These are phyloP conservation scores for Myoxocephalus aenaeus DNA, from an alignment of 2,797 vertebrate species.

Conservation along the genomic window DNA sequence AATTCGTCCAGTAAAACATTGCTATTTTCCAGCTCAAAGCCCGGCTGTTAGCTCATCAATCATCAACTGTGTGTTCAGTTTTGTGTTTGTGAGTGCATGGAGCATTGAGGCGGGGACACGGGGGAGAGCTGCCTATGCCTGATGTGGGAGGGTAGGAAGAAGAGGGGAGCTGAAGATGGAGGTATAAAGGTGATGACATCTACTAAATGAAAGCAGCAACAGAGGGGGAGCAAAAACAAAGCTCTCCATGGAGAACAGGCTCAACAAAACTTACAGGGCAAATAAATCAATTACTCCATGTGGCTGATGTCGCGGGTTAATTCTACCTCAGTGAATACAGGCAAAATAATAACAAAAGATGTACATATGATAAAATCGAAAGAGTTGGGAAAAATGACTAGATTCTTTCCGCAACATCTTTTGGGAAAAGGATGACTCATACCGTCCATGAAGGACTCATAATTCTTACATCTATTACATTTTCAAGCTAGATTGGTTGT, in stretches of 20 bases:
- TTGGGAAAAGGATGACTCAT: slow-evolving; percentile 13
- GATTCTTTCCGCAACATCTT: slow-evolving; percentile 12
- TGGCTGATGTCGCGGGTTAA: slow-evolving; percentile 29
- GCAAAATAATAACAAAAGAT: slow-evolving; percentile 19
- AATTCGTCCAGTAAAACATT: slow-evolving; percentile 67
- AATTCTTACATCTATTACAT: slow-evolving; percentile 20
- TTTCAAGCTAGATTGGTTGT: slow-evolving; percentile 12
- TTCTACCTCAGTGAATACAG: slow-evolving; percentile 29
- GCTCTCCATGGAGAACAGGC: slow-evolving; percentile 33
- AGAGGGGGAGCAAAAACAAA: slow-evolving; percentile 66
- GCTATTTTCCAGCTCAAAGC: slow-evolving; percentile 71
- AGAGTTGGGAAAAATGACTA: slow-evolving; percentile 10
- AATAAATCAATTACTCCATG: slow-evolving; percentile 54
- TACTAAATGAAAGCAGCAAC: slow-evolving; percentile 88
- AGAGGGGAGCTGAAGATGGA: slow-evolving; percentile 85
- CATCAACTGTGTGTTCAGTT: slow-evolving; percentile 65
- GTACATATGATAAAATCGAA: slow-evolving; percentile 4
- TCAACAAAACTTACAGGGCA: slow-evolving; percentile 61
- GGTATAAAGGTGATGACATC: slow-evolving; percentile 88
- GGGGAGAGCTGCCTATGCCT: slow-evolving; percentile 63
- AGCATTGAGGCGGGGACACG: slow-evolving; percentile 33
- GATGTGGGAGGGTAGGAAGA: slow-evolving; percentile 83
- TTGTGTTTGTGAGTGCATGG: slow-evolving; percentile 61
- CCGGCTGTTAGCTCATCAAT: slow-evolving; percentile 74
- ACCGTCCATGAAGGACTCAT: slow-evolving; percentile 13